A percentile compares a stretch with the other conserved stretches of the same genome.
phyloP scores from a whole-genome alignment of 2,888 invertebrate genomes.

The Atherix ibis region DNA sequence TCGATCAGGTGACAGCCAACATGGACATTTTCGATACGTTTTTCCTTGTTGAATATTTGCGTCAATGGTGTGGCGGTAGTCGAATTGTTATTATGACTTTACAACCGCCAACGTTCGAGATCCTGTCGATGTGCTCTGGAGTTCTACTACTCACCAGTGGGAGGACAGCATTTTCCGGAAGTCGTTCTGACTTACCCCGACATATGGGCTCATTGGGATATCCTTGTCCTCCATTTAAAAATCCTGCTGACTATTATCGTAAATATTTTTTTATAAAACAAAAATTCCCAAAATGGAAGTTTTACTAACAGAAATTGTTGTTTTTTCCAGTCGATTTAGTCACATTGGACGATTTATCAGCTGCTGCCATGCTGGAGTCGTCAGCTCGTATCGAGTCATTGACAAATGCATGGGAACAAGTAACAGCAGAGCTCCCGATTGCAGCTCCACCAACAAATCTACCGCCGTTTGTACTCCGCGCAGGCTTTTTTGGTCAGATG shows the following conservation, averaged over 20 bases:
- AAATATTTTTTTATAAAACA: slow-evolving; percentile 38
- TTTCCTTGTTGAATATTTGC: slow-evolving; percentile 81
- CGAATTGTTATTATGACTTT: slow-evolving; percentile 79
- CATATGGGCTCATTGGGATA: slow-evolving; percentile 83
- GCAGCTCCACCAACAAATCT: slow-evolving; percentile 63
- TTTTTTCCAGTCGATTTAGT: slow-evolving; percentile 67
- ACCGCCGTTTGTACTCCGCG: slow-evolving; percentile 46
- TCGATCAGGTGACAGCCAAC: slow-evolving; percentile 60
- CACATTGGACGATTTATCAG: slow-evolving; percentile 81
- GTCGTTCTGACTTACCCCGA: slow-evolving; percentile 75
- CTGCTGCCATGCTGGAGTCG: slow-evolving; percentile 89
- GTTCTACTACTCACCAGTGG: slow-evolving; percentile 78
- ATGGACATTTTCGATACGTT: slow-evolving; percentile 89
- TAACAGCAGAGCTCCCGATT: slow-evolving; percentile 33
- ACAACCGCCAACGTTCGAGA: slow-evolving; percentile 90
- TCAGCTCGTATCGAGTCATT: slow-evolving; percentile 83
- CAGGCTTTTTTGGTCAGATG: slow-evolving; percentile 51
- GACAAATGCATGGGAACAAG: slow-evolving; percentile 49
- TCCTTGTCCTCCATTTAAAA: slow-evolving; percentile 91
- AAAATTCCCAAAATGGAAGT: not conserved
- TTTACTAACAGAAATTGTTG: not conserved
- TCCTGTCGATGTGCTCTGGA: slow-evolving; percentile 65
- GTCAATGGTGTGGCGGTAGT: slow-evolving; percentile 64
- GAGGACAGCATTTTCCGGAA: slow-evolving; percentile 80
- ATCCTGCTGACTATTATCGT: slow-evolving; percentile 93